Evolutionary conservation across 1,140 invertebrate genomes (phyloP), one percentile per base, ranked within the genome.

Genomic region (Papilio xuthus): DNA sequence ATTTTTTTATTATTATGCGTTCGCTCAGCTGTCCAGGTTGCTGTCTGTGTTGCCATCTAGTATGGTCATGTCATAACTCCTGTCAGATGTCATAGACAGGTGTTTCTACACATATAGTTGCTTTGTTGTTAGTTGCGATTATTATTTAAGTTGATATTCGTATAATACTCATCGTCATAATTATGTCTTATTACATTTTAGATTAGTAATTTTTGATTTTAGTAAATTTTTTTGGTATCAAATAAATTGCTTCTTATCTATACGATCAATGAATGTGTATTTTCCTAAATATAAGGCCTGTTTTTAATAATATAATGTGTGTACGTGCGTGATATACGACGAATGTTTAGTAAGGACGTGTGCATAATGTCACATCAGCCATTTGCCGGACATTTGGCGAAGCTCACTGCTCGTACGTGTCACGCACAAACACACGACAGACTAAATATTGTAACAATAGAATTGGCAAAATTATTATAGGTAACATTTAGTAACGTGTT

Each of bases 351-450:
- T 50, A 53, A 50, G 18, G 18, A 50, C 47, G 47, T 53, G 50
- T 20, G 47, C 47, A 50, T 50, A 10, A 13, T 44, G n/a, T 53
- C 50, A 53, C 50, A 53, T 53, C 50, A 53, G 50, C 50, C 8
- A 53, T 47, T 47, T 53, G n/a, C 18, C 50, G n/a, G 50, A 53
- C 50, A 53, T 53, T 53, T 53, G 50, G 50, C 50, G n/a, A 18
- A 53, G 50, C 18, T 9, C 50, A 53, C 13, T 18, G 18, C 15
- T 47, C 44, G 44, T 18, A 6, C 13, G 4, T 47, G 6, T 53
- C 18, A 53, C 18, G 47, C 47, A 50, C 47, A 50, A 50, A 50
- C 47, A 50, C 47, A n/a, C n/a, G 47, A 50, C 47, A 50, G 47
- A n/a, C 47, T 18, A 18, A 47, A 47, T 10, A 50, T 50, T 41